phyloP scores from a whole-genome alignment of 30 jellyfish, hydroid and myxozoan species.

The Hydractinia echinata region DNA sequence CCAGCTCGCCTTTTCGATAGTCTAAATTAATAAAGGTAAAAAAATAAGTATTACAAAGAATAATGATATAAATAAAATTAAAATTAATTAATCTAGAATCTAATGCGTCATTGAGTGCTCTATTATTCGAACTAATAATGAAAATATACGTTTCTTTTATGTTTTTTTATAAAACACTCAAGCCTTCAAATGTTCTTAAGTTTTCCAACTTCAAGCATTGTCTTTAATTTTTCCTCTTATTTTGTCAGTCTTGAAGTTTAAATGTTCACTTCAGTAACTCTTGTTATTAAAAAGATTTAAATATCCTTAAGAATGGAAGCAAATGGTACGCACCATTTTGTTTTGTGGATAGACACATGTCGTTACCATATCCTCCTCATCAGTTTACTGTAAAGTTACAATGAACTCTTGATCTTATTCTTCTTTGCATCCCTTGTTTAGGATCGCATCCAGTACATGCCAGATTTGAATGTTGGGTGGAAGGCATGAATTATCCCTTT shows the following conservation, averaged over 20 bases:
- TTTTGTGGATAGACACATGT: slow-evolving; percentile 76
- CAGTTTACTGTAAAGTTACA: slow-evolving; percentile 61
- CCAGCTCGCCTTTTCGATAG: slow-evolving; percentile 60
- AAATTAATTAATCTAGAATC: too few relatives aligned
- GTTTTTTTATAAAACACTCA: too few relatives aligned
- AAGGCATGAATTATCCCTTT: slow-evolving; percentile 81
- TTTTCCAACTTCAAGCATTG: too few relatives aligned
- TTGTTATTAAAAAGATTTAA: background rate
- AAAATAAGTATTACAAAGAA: background rate
- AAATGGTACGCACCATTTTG: slow-evolving; percentile 40
- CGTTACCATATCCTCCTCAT: slow-evolving; percentile 45
- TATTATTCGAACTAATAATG: background rate
- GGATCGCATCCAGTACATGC: slow-evolving; percentile 94
- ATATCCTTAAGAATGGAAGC: background rate
- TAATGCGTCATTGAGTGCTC: too few relatives aligned
- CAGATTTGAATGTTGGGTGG: slow-evolving; percentile 72
- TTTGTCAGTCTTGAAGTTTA: background rate
- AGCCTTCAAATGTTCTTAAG: too few relatives aligned
- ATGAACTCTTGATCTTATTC: slow-evolving; percentile 74
- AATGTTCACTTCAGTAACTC: background rate
- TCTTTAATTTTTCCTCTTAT: background rate
- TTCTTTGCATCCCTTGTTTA: slow-evolving; percentile 82
- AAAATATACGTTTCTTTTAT: background rate
- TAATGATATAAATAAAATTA: background rate
- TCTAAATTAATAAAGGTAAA: slow-evolving; percentile 23